Conservation (phyloP, 2,888 invertebrate species). For the Rhamphomyia laevipes region DNA sequence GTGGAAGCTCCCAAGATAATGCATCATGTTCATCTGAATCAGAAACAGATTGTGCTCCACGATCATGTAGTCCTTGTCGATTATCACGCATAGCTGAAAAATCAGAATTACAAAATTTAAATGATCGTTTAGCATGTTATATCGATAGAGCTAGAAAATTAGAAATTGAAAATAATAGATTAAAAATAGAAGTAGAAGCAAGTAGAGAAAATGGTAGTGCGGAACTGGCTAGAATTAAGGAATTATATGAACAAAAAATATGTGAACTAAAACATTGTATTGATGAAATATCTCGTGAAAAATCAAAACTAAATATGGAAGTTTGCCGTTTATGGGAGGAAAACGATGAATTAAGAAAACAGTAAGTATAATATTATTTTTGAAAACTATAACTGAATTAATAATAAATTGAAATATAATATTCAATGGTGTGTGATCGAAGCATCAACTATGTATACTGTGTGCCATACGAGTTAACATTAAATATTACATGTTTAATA, state of each 20-base stretch:
- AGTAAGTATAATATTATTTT: constrained; percentile 40
- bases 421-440: too few relatives aligned
- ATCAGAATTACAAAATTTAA: constrained; percentile 82
- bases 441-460: too few relatives aligned
- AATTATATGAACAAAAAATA: constrained; percentile 86
- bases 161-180: constrained; percentile 80
- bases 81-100: constrained; percentile 89
- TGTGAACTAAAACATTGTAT: constrained; percentile 80
- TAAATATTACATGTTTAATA: too few relatives aligned
- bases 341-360: constrained; percentile 69
- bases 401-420: too few relatives aligned
- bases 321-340: constrained; percentile 76
- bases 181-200: constrained; percentile 70
- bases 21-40: too few relatives aligned
- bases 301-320: constrained; percentile 89
- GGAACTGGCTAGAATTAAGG: constrained; percentile 80
- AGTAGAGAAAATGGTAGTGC: constrained; percentile 76
- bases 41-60: too few relatives aligned
- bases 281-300: constrained; percentile 87
- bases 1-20: too few relatives aligned
- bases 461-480: too few relatives aligned
- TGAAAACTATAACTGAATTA: too few relatives aligned
- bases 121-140: constrained; percentile 91
- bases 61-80: constrained; percentile 52
- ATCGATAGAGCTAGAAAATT: constrained; percentile 89